Percentiles rank a stretch among this genome's conserved stretches.
phyloP scores from a whole-genome alignment of 2,888 invertebrate species.

The Listrodromus nycthemerus region DNA sequence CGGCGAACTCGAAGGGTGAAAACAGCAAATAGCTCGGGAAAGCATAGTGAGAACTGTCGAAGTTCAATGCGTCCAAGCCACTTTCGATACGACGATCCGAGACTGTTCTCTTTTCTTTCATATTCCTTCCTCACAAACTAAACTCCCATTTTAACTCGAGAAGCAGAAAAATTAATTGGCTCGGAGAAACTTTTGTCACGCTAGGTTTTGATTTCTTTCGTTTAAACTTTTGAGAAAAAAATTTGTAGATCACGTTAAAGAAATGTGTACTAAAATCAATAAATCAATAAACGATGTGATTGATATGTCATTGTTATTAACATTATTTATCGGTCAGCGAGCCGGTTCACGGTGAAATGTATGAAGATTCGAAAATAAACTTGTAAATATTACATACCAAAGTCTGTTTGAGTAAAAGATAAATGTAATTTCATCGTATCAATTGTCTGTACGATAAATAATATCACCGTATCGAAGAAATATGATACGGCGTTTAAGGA shows the following conservation, averaged over 20 bases:
- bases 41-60: constrained; percentile 40
- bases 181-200: constrained; percentile 4
- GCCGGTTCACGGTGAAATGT: too few species aligned
- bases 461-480: too few species aligned
- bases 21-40: constrained; percentile 52
- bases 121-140: background rate
- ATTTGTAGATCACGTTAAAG: background rate
- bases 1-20: constrained; percentile 14
- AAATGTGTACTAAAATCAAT: too few species aligned
- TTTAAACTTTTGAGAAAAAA: background rate
- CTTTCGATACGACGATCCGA: constrained; percentile 66
- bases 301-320: too few species aligned
- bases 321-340: too few species aligned
- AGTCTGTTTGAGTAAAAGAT: too few species aligned
- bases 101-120: background rate
- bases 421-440: too few species aligned
- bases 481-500: too few species aligned
- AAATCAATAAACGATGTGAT: too few species aligned
- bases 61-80: constrained; percentile 65
- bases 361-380: too few species aligned
- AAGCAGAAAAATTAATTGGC: constrained; percentile 54
- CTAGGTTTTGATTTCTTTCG: background rate
- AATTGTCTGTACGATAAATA: too few species aligned
- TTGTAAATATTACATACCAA: too few species aligned
- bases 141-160: background rate